phyloP scores from a whole-genome alignment of 1,140 invertebrate species.

The Olivierus martensii region DNA sequence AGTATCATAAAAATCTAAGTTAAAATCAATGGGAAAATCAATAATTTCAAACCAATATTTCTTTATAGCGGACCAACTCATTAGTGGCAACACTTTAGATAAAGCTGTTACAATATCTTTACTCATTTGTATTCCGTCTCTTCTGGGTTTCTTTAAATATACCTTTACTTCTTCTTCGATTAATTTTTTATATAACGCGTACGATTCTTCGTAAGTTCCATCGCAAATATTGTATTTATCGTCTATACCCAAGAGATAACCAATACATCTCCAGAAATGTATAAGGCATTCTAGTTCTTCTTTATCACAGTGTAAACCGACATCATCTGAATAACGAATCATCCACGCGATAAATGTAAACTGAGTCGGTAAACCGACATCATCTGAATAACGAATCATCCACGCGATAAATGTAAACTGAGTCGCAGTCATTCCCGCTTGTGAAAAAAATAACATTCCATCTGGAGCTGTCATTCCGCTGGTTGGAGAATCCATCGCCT shows the following conservation, averaged over 20 bases:
- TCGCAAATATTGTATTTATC: constrained; percentile 49
- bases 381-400: too few species aligned
- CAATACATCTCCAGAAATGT: constrained; percentile 68
- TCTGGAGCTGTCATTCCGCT: too few species aligned
- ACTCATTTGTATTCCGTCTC: constrained; percentile 1
- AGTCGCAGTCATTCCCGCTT: too few species aligned
- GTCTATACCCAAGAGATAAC: constrained; percentile 61
- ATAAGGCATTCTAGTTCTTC: constrained; percentile 52
- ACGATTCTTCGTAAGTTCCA: constrained; percentile 30
- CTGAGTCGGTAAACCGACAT: too few species aligned
- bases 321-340: too few species aligned
- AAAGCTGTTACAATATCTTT: constrained; percentile 7
- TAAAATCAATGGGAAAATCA: neutral
- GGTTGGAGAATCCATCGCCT: too few species aligned
- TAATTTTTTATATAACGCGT: constrained; percentile 27
- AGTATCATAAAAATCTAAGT: neutral
- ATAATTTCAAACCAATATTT: constrained; percentile 3
- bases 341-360: too few species aligned
- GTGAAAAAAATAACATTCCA: too few species aligned
- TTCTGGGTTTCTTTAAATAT: neutral
- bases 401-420: too few species aligned
- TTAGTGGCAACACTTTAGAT: neutral
- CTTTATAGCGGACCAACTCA: constrained; percentile 2
- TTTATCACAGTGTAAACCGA: too few species aligned
- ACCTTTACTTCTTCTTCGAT: constrained; percentile 17